phyloP scores from a whole-genome alignment of 2,888 invertebrate species.

The Eledona agricola region DNA sequence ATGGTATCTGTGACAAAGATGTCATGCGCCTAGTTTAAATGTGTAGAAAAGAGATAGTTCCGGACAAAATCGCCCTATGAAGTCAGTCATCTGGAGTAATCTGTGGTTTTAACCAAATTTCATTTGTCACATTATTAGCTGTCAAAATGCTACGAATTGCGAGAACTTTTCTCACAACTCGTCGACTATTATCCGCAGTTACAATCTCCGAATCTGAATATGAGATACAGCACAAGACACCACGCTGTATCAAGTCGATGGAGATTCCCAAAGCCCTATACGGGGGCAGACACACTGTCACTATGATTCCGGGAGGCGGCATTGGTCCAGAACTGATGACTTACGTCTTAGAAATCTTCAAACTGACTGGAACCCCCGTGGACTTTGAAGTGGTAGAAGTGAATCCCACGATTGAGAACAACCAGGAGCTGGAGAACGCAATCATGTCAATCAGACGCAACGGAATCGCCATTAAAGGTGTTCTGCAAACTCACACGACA shows the following conservation, averaged over 20 bases:
- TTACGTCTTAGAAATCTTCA: conserved; percentile 51
- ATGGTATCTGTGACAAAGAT: too few species aligned
- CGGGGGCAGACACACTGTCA: conserved; percentile 48
- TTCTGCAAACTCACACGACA: conserved; percentile 40
- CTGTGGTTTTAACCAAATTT: too few species aligned
- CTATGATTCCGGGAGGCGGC: conserved; percentile 50
- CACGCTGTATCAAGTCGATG: not conserved
- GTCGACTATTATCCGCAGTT: too few species aligned
- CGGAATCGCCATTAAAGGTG: conserved; percentile 49
- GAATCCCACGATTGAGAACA: conserved; percentile 30
- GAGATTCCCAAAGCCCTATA: conserved; percentile 25
- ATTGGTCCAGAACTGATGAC: conserved; percentile 56
- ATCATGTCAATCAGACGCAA: conserved; percentile 55
- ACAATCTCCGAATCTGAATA: too few species aligned
- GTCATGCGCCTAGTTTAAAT: too few species aligned
- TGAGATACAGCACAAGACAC: conserved; percentile 5
- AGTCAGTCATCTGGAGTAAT: too few species aligned
- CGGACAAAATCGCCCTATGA: too few species aligned
- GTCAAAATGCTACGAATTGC: too few species aligned
- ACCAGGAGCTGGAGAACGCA: conserved; percentile 44
- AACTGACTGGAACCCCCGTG: conserved; percentile 52
- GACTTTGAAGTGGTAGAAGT: conserved; percentile 54
- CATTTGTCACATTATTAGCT: too few species aligned
- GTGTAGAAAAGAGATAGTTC: too few species aligned
- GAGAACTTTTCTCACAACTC: too few species aligned